phyloP scores from a whole-genome alignment of 2,797 vertebrate genomes.

The Periparus ater region DNA sequence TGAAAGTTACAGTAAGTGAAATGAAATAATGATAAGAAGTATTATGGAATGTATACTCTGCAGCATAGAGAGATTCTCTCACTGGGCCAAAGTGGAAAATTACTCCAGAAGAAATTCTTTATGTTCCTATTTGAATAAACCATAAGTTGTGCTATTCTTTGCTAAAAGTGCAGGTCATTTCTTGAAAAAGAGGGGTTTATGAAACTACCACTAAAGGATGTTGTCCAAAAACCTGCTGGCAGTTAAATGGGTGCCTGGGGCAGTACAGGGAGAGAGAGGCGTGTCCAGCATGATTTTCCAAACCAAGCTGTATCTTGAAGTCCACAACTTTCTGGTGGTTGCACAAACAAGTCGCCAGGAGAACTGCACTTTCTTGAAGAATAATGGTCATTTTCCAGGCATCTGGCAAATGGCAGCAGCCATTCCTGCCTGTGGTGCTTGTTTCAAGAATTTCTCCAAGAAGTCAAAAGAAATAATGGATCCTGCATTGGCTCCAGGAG shows the following conservation, averaged over 20 bases:
- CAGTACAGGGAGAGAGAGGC: background rate
- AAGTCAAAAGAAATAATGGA: background rate
- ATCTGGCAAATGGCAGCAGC: background rate
- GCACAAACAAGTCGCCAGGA: background rate
- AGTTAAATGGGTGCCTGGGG: background rate
- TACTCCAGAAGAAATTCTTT: conserved; percentile 48
- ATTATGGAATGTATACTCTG: conserved; percentile 67
- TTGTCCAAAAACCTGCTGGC: conserved; percentile 3
- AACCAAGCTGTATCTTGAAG: background rate
- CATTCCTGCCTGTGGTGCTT: background rate
- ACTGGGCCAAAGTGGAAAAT: conserved; percentile 34
- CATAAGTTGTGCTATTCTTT: conserved; percentile 43
- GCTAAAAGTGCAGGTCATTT: conserved; percentile 74
- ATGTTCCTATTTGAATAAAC: conserved; percentile 23
- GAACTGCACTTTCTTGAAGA: background rate
- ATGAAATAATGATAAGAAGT: conserved; percentile 46
- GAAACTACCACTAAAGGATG: background rate
- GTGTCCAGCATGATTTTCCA: background rate
- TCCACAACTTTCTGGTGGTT: background rate
- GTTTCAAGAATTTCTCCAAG: background rate
- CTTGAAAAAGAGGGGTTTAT: background rate
- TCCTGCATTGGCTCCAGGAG: background rate
- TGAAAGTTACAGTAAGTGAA: conserved; percentile 62
- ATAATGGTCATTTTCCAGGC: background rate
- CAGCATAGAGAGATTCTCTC: conserved; percentile 54